Conservation (phyloP, 2,113 vertebrate genomes). For the Plestiodon gilberti region DNA sequence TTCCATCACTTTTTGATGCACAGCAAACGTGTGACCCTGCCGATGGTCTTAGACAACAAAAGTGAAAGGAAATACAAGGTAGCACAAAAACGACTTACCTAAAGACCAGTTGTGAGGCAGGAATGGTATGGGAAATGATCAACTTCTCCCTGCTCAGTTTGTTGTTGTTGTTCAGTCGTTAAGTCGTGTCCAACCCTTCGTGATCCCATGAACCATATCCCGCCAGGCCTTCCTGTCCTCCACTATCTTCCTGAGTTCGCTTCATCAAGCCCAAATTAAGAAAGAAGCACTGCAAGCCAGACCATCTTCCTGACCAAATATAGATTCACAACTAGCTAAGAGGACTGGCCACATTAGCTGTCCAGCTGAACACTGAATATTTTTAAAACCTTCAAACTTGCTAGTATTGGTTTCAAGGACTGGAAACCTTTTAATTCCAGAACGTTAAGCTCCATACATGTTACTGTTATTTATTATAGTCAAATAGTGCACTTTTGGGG, state of each 20-base stretch:
- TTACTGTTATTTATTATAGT: no score
- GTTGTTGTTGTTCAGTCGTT: no score
- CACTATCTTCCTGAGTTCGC: not conserved
- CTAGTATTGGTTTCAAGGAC: no score
- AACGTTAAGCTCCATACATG: not conserved
- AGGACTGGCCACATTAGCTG: not conserved
- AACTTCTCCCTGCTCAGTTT: not conserved
- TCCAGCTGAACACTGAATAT: not conserved
- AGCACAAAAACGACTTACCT: not conserved
- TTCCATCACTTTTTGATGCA: not conserved
- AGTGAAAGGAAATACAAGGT: not conserved
- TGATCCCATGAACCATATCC: no score
- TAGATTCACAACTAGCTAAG: not conserved
- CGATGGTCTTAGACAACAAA: not conserved
- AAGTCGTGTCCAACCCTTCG: no score
- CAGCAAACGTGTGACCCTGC: no score
- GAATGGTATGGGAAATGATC: not conserved
- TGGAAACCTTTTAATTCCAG: not conserved
- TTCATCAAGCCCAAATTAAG: not conserved
- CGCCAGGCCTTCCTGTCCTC: no score
- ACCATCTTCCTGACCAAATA: not conserved
- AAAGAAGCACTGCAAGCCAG: no score
- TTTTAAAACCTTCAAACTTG: no score
- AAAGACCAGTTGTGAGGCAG: not conserved
- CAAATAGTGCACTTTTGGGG: no score